A percentile compares a stretch with the other conserved stretches of the same genome.
Evolutionary conservation across 2,797 vertebrate species (phyloP).

Genomic region (Myotis daubentonii): DNA sequence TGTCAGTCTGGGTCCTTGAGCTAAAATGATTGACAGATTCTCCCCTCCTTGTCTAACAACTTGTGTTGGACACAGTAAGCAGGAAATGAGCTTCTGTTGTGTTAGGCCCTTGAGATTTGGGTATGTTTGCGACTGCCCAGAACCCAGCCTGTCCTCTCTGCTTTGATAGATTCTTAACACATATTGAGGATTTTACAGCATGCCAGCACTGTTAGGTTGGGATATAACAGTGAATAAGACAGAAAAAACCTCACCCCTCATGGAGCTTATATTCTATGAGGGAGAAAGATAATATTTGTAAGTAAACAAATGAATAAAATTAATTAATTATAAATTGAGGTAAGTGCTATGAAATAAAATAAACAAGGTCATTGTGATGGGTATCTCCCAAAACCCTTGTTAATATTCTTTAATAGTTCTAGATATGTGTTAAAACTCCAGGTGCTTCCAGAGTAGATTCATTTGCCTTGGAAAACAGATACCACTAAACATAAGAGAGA

Average conservation of each 20-base stretch:
- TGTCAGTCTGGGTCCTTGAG: background rate
- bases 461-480: slow-evolving; percentile 41
- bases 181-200: background rate
- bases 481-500: slow-evolving; percentile 34
- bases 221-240: slow-evolving; percentile 1
- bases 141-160: background rate
- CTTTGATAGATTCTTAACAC: background rate
- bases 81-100: slow-evolving; percentile 33
- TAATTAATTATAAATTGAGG: slow-evolving; percentile 43
- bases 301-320: background rate
- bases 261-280: background rate
- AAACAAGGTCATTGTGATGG: background rate
- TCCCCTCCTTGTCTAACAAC: background rate
- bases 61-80: background rate
- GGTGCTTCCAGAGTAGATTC: slow-evolving; percentile 38
- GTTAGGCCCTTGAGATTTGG: slow-evolving; percentile 33
- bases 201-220: background rate
- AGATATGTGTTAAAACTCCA: background rate
- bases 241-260: background rate
- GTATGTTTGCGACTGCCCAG: slow-evolving; percentile 4
- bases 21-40: background rate
- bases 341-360: slow-evolving; percentile 41
- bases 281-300: background rate
- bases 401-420: slow-evolving; percentile 11
- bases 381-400: background rate